Evolutionary conservation across 2,797 vertebrate genomes (phyloP).

Genomic region (Taenioides sp.): DNA sequence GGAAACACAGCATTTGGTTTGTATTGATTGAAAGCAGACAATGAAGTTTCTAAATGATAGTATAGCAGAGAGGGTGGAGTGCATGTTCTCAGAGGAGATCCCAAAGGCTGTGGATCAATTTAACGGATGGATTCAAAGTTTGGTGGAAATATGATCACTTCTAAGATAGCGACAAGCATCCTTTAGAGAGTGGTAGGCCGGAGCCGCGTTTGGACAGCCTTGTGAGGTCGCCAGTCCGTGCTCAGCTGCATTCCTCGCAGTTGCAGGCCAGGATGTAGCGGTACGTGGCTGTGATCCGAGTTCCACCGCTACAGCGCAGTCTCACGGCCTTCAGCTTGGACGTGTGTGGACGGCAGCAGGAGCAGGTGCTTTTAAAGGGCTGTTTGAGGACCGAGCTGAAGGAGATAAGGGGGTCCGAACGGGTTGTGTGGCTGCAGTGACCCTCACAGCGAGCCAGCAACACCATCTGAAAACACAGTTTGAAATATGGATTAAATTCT

Average conservation of each 20-base stretch:
- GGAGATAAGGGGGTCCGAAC: slow-evolving; percentile 93
- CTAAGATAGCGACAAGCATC: slow-evolving; percentile 31
- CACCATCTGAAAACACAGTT: slow-evolving; percentile 83
- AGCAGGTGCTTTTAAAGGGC: slow-evolving; percentile 92
- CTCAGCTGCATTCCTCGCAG: slow-evolving; percentile 94
- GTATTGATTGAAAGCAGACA: slow-evolving; percentile 34
- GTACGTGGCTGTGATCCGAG: slow-evolving; percentile 93
- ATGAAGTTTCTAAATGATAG: slow-evolving; percentile 7
- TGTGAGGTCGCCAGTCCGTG: slow-evolving; percentile 10
- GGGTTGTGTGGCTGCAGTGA: slow-evolving; percentile 90
- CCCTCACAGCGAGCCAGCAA: slow-evolving; percentile 94
- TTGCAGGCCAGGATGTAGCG: slow-evolving; percentile 97
- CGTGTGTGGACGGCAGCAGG: slow-evolving; percentile 94
- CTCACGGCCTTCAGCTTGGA: slow-evolving; percentile 96
- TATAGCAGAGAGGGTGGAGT: slow-evolving; percentile 20
- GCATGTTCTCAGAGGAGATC: slow-evolving; percentile 16
- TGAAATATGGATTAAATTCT: background rate
- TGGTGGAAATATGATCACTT: slow-evolving; percentile 29
- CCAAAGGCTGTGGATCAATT: slow-evolving; percentile 27
- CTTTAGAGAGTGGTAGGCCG: slow-evolving; percentile 21
- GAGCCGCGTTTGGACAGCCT: slow-evolving; percentile 29
- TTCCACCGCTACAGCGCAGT: slow-evolving; percentile 89
- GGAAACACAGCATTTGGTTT: slow-evolving; percentile 31
- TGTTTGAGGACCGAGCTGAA: slow-evolving; percentile 95
- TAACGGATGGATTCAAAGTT: slow-evolving; percentile 22